A percentile compares a stretch with the other conserved stretches of the same genome.
phyloP scores from a whole-genome alignment of 2,888 invertebrate genomes.

The Eretmocerus hayati region DNA sequence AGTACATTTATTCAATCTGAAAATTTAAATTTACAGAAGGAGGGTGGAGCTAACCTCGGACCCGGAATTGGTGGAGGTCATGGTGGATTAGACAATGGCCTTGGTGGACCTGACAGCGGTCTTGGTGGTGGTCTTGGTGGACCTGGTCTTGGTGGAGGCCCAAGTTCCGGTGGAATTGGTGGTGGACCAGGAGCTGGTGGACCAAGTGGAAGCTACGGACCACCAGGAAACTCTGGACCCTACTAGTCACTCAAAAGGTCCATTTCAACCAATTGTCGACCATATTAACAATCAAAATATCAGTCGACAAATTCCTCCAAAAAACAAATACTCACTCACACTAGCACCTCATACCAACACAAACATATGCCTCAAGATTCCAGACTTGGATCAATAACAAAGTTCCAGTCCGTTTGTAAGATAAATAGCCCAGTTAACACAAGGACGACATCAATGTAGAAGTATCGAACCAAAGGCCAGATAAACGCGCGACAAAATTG shows the following conservation, averaged over 20 bases:
- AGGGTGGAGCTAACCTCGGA: slow-evolving; percentile 30
- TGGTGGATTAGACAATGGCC: slow-evolving; percentile 35
- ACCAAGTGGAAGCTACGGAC: slow-evolving; percentile 58
- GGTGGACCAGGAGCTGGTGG: slow-evolving; percentile 43
- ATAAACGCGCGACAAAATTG: slow-evolving; percentile 1
- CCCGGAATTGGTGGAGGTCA: slow-evolving; percentile 11
- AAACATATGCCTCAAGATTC: background rate
- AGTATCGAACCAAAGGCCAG: background rate
- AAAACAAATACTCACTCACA: slow-evolving; percentile 9
- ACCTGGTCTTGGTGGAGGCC: slow-evolving; percentile 17
- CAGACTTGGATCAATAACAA: background rate
- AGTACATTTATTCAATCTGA: too few species aligned
- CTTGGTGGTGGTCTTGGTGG: slow-evolving; percentile 32
- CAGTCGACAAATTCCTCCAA: too few species aligned
- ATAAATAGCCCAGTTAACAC: too few species aligned
- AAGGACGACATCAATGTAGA: too few species aligned
- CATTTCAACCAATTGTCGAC: background rate
- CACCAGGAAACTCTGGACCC: slow-evolving; percentile 63
- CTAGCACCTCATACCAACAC: slow-evolving; percentile 23
- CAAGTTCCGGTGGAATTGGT: slow-evolving; percentile 29
- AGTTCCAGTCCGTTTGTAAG: slow-evolving; percentile 15
- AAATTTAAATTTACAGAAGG: too few species aligned
- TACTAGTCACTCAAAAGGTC: slow-evolving; percentile 50
- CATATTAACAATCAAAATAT: too few species aligned
- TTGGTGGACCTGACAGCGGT: slow-evolving; percentile 34